A percentile compares a stretch with the other conserved stretches of the same genome.
These are phyloP conservation scores for Hafferia zeledoni DNA, from an alignment of 2,797 vertebrate species.

Conservation along the genomic window DNA sequence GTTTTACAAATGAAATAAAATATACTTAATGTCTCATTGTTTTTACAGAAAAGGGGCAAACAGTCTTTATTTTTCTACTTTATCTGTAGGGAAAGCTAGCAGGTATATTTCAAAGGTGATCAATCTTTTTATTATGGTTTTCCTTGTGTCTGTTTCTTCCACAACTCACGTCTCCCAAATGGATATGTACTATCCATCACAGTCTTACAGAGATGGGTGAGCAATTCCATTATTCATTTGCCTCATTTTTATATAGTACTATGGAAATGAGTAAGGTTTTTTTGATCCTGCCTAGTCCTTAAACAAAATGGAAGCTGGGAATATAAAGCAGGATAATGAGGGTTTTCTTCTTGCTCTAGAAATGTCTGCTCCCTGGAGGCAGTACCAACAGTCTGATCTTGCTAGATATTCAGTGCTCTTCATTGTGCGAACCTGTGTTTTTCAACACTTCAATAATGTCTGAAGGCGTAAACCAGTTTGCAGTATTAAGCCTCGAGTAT, in stretches of 20 bases:
- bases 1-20: neutral
- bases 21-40: neutral
- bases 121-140: conserved; percentile 3
- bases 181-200: neutral
- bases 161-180: neutral
- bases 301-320: neutral
- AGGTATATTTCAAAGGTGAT: conserved; percentile 23
- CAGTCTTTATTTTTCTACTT: conserved; percentile 2
- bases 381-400: neutral
- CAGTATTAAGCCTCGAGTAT: neutral
- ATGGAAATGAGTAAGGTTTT: neutral
- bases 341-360: neutral
- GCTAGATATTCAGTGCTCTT: neutral
- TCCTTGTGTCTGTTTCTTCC: neutral
- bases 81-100: neutral
- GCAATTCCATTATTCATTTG: neutral
- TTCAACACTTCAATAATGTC: neutral
- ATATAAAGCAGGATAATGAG: neutral
- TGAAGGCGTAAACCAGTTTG: neutral
- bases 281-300: neutral
- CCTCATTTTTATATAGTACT: neutral
- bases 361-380: neutral
- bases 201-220: neutral
- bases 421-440: neutral
- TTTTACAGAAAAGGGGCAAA: neutral